Evolutionary conservation across 1,140 invertebrate species (phyloP).

Genomic region (Cotesia glomerata): DNA sequence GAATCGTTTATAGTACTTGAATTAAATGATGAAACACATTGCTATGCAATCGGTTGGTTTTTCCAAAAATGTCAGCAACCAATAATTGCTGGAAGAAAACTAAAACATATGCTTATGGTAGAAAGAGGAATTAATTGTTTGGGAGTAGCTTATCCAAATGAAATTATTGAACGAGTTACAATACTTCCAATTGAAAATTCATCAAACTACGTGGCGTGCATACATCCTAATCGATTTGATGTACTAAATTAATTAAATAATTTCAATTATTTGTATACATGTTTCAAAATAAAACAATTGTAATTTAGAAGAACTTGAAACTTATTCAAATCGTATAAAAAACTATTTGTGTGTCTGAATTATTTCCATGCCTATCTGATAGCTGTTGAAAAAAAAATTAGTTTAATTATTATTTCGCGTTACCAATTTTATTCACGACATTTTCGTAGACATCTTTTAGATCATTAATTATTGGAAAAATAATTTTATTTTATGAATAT

Average conservation of each 20-base stretch:
- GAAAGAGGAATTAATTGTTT: not conserved
- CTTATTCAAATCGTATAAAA: too few relatives aligned
- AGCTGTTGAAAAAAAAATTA: too few relatives aligned
- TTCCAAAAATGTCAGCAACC: not conserved
- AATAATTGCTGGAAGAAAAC: not conserved
- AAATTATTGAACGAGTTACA: conserved; percentile 10
- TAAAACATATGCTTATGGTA: not conserved
- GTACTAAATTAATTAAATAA: not conserved
- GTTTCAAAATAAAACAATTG: too few relatives aligned
- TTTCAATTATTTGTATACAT: too few relatives aligned
- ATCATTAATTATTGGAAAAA: too few relatives aligned
- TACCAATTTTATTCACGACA: too few relatives aligned
- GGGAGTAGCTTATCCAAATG: not conserved
- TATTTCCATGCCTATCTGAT: too few relatives aligned
- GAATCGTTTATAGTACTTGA: not conserved
- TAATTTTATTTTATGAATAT: too few relatives aligned
- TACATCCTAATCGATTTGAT: conserved; percentile 9
- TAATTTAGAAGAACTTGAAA: too few relatives aligned
- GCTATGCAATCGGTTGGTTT: conserved; percentile 5
- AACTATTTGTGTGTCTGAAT: too few relatives aligned
- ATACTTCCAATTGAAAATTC: not conserved
- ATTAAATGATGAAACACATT: not conserved
- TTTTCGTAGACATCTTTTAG: too few relatives aligned
- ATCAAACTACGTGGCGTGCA: not conserved
- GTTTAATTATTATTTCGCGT: too few relatives aligned